Conservation (phyloP, 2,797 vertebrate species). For the Hippopotamyrus pictus region DNA sequence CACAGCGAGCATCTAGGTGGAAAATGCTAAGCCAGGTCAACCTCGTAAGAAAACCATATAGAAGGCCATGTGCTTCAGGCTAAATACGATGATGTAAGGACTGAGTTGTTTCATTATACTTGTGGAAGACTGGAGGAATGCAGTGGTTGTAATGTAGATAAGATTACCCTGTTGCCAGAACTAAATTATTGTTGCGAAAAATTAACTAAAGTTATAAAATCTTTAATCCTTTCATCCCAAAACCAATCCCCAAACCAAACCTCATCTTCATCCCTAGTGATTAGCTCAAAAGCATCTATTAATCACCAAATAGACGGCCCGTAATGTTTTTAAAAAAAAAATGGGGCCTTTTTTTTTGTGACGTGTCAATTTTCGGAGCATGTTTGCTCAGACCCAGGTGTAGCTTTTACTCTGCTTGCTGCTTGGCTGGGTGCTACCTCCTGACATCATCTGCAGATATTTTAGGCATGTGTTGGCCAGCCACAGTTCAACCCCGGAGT, state of each 20-base stretch:
- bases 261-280: background rate
- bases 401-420: background rate
- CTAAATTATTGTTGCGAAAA: background rate
- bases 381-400: background rate
- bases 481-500: background rate
- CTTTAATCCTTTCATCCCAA: background rate
- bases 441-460: background rate
- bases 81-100: background rate
- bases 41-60: background rate
- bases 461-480: conserved; percentile 13
- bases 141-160: background rate
- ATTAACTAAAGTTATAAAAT: background rate
- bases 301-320: background rate
- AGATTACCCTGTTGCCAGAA: background rate
- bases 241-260: background rate
- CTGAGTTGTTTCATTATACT: background rate
- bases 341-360: background rate
- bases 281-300: background rate
- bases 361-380: background rate
- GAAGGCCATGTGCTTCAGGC: background rate
- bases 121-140: background rate
- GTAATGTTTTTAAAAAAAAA: background rate
- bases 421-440: background rate
- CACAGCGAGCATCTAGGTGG: background rate
- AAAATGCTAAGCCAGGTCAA: background rate